phyloP scores from a whole-genome alignment of 1,140 invertebrate species.

The Daktulosphaira vitifoliae region DNA sequence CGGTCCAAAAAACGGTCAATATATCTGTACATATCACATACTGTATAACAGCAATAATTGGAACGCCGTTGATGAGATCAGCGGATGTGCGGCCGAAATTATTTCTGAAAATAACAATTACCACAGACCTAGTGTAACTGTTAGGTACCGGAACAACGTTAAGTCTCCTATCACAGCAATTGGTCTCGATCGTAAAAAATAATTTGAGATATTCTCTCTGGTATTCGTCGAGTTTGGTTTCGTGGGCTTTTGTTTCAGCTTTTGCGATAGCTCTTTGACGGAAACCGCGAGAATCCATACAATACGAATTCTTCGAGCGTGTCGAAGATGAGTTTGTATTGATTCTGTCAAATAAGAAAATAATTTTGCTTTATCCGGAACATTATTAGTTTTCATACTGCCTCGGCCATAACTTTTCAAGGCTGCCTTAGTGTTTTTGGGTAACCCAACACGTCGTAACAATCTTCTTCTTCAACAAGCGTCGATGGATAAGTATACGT shows the following conservation, averaged over 20 bases:
- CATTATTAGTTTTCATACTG: too few species aligned
- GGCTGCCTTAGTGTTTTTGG: slow-evolving; percentile 85
- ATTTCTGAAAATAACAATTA: too few species aligned
- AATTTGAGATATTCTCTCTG: slow-evolving; percentile 84
- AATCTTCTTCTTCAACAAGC: slow-evolving; percentile 88
- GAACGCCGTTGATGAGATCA: too few species aligned
- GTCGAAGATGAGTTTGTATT: slow-evolving; percentile 96
- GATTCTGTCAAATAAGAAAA: too few species aligned
- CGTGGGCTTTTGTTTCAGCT: slow-evolving; percentile 76
- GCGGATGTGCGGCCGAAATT: too few species aligned
- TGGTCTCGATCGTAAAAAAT: too few species aligned
- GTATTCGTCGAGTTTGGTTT: slow-evolving; percentile 80
- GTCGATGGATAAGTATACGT: slow-evolving; percentile 90
- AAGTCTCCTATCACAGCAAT: too few species aligned
- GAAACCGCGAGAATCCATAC: slow-evolving; percentile 87
- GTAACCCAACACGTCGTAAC: slow-evolving; percentile 89
- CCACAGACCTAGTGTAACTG: too few species aligned
- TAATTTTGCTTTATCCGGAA: too few species aligned
- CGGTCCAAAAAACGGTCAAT: background rate
- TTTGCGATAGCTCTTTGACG: slow-evolving; percentile 75
- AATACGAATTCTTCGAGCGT: slow-evolving; percentile 83
- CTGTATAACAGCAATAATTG: too few species aligned
- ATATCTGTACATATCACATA: too few species aligned
- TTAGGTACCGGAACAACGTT: too few species aligned
- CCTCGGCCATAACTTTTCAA: slow-evolving; percentile 86